Percentiles rank a stretch among this genome's conserved stretches.
Conservation (phyloP, 2,797 vertebrate genomes). For the Orientallactaga sibirica region DNA sequence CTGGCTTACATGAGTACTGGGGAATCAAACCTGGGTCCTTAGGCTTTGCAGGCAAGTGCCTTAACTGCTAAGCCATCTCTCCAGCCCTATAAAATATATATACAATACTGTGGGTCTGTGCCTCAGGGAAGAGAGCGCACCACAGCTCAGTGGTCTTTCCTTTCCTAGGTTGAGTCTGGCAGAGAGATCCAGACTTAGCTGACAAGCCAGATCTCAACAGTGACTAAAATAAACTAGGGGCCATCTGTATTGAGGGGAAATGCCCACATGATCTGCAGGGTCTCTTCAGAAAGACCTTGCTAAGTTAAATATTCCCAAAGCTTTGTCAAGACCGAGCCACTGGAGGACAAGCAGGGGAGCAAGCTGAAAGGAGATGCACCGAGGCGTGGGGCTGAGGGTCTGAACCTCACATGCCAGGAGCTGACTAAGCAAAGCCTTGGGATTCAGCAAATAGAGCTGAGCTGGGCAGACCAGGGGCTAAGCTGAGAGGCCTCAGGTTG, state of each 20-base stretch:
- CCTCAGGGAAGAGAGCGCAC: constrained; percentile 55
- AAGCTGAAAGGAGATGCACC: background rate
- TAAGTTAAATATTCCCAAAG: background rate
- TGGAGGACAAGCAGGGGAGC: background rate
- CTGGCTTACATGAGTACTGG: too few species aligned
- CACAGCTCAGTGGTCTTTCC: constrained; percentile 70
- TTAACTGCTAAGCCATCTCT: too few species aligned
- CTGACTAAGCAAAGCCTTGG: constrained; percentile 64
- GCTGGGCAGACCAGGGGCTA: background rate
- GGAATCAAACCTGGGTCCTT: too few species aligned
- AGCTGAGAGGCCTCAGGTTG: constrained; percentile 66
- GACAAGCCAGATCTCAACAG: constrained; percentile 45
- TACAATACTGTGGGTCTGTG: background rate
- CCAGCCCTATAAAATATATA: too few species aligned
- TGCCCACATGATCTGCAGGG: background rate
- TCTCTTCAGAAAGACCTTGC: constrained; percentile 41
- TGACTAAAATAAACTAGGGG: constrained; percentile 80
- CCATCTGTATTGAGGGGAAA: background rate
- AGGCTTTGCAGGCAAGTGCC: too few species aligned
- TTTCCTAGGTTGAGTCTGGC: constrained; percentile 78
- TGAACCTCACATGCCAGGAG: background rate
- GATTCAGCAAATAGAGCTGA: background rate
- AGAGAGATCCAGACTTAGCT: constrained; percentile 63
- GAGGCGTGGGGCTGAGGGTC: background rate
- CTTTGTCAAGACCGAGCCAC: constrained; percentile 31